phyloP scores from a whole-genome alignment of 2,113 vertebrate species.

The Sylvilagus bachmani region DNA sequence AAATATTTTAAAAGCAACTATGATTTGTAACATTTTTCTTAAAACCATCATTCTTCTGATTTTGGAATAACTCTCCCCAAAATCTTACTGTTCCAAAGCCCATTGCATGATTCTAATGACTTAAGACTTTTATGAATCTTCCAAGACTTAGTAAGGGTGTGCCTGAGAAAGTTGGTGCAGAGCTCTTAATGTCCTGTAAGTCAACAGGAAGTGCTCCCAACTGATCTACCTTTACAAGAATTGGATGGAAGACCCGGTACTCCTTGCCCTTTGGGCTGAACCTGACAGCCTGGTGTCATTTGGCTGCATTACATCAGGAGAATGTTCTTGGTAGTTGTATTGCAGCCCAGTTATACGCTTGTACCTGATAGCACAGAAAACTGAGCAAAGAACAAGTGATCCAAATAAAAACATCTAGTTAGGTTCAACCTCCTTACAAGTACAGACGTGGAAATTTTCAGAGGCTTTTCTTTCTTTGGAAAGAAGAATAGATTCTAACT shows the following conservation, averaged over 20 bases:
- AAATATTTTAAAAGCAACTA: background rate
- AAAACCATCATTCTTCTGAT: background rate
- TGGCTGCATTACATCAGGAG: background rate
- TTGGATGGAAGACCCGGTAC: background rate
- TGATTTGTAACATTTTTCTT: background rate
- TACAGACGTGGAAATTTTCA: background rate
- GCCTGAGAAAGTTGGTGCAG: background rate
- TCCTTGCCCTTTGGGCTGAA: background rate
- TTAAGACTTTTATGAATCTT: background rate
- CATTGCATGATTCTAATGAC: background rate
- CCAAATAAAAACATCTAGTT: background rate
- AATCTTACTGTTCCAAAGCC: background rate
- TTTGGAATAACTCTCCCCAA: background rate
- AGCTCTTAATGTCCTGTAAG: background rate
- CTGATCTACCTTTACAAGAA: background rate
- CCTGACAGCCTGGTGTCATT: background rate
- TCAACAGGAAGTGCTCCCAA: background rate
- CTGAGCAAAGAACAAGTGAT: background rate
- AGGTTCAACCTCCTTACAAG: background rate
- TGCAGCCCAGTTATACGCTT: background rate
- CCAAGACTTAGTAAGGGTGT: background rate
- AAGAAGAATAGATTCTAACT: background rate
- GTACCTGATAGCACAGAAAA: background rate
- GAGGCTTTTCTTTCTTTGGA: constrained; percentile 12
- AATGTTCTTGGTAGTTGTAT: background rate